Percentiles rank a stretch among this genome's conserved stretches.
Conservation (phyloP, 2,797 vertebrate species). For the Rhincodon typus region DNA sequence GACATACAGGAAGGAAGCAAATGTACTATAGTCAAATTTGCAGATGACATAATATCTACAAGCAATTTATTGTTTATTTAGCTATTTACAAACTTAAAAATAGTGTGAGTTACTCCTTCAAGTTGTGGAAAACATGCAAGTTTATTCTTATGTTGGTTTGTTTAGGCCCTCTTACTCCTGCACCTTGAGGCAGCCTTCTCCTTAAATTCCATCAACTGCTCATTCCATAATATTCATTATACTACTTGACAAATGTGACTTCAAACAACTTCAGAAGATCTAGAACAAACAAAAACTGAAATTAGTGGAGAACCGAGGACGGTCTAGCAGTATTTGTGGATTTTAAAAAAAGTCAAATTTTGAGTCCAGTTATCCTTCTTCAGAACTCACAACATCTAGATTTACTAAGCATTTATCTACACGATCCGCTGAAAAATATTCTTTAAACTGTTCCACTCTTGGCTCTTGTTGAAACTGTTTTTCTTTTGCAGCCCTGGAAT, state of each 20-base stretch:
- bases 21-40: too few species aligned
- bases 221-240: not conserved
- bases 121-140: not conserved
- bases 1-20: too few species aligned
- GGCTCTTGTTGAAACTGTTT: not conserved
- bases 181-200: not conserved
- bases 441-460: not conserved
- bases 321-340: too few species aligned
- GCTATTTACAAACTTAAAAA: not conserved
- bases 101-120: not conserved
- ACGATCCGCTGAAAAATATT: not conserved
- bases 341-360: too few species aligned
- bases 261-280: not conserved
- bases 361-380: too few species aligned
- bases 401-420: not conserved
- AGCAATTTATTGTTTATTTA: not conserved
- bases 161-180: not conserved
- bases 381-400: not conserved
- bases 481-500: slow-evolving; percentile 81
- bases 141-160: not conserved
- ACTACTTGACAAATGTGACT: not conserved
- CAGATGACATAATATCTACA: not conserved
- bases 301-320: too few species aligned
- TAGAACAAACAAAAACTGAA: too few species aligned
- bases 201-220: not conserved